These are phyloP conservation scores for Bactericera cockerelli DNA, from an alignment of 1,140 invertebrate genomes.

Conservation along the genomic window DNA sequence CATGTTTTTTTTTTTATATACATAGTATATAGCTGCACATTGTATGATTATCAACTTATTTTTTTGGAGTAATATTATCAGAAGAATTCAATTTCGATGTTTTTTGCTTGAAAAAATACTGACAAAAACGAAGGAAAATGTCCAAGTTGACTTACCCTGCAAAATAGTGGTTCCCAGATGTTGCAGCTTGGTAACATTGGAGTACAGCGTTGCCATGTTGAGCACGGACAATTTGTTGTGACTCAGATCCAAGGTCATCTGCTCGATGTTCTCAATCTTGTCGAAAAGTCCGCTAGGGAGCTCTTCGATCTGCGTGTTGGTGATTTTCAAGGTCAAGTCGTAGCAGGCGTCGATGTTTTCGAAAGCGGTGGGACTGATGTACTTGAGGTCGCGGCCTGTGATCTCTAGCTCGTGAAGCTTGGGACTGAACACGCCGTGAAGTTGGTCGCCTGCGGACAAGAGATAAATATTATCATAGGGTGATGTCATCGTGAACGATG, in stretches of 20 bases:
- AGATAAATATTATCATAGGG: no score
- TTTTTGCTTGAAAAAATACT: no score
- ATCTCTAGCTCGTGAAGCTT: constrained; percentile 66
- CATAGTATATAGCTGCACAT: no score
- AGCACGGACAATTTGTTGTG: constrained; percentile 63
- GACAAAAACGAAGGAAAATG: no score
- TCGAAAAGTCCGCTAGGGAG: constrained; percentile 61
- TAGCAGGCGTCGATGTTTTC: constrained; percentile 37
- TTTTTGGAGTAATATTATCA: no score
- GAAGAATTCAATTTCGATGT: no score
- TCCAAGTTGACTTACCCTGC: constrained; percentile 54
- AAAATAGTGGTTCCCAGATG: constrained; percentile 62
- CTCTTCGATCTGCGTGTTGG: constrained; percentile 52
- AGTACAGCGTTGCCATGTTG: constrained; percentile 66
- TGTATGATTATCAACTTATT: no score
- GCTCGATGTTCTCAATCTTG: constrained; percentile 54
- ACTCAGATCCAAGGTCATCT: constrained; percentile 64
- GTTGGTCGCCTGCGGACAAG: constrained; percentile 25
- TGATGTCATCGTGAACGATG: no score
- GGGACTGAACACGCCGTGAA: constrained; percentile 36
- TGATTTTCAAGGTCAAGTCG: constrained; percentile 57
- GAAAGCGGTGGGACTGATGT: constrained; percentile 53
- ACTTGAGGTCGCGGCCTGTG: constrained; percentile 49
- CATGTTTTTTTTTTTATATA: no score
- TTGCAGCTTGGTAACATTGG: constrained; percentile 67